Conservation (phyloP, 2,888 invertebrate genomes). For the Netelia virgata region DNA sequence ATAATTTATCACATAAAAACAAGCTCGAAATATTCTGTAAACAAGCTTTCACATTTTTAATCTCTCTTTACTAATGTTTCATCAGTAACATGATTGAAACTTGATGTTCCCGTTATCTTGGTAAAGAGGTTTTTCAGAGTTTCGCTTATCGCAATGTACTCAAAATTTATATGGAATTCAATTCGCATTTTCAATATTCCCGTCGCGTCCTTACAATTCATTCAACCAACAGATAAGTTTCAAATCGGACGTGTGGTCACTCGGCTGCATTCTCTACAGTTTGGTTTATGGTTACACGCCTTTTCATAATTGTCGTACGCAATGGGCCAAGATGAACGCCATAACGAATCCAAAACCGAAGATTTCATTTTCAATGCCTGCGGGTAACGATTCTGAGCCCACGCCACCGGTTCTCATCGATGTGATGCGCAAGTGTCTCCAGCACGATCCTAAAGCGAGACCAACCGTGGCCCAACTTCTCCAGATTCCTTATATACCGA, state of each 20-base stretch:
- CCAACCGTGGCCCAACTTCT: constrained; percentile 92
- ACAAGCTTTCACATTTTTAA: too few species aligned
- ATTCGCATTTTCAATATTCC: background rate
- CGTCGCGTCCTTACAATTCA: background rate
- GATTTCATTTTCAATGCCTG: constrained; percentile 90
- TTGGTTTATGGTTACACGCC: constrained; percentile 96
- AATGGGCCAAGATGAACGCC: constrained; percentile 91
- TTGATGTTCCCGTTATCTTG: too few species aligned
- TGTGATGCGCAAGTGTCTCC: constrained; percentile 90
- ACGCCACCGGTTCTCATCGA: constrained; percentile 88
- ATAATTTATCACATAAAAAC: too few species aligned
- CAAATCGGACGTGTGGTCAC: constrained; percentile 98
- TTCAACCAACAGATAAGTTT: constrained; percentile 90
- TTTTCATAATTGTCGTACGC: constrained; percentile 92
- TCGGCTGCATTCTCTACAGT: constrained; percentile 98
- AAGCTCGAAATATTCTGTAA: too few species aligned
- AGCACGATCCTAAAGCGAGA: constrained; percentile 90
- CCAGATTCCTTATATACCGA: constrained; percentile 84
- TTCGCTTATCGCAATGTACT: background rate
- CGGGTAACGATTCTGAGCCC: constrained; percentile 82
- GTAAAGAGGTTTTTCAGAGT: too few species aligned
- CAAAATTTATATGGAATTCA: background rate
- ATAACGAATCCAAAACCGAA: constrained; percentile 91
- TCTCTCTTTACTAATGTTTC: too few species aligned
- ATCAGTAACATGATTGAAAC: too few species aligned